Evolutionary conservation across 2,888 invertebrate species (phyloP), one percentile per base, ranked within the genome.

Genomic region (Troides aeacus): DNA sequence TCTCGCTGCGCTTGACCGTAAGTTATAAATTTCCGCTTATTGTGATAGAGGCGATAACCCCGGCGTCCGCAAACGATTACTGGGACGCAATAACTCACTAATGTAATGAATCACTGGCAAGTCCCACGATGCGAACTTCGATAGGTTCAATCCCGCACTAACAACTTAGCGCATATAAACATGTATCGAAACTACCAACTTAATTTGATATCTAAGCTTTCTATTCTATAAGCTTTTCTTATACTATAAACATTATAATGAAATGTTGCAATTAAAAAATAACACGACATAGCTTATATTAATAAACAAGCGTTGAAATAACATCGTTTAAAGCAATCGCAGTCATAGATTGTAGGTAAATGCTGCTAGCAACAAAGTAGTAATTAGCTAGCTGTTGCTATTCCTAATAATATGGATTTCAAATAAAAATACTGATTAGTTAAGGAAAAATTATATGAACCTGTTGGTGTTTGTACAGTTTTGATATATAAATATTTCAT

Each of bases 21-120:
- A 61, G 69, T 74, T 77, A 80, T 79, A 80, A 79, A 79, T 86
- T 84, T 84, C 83, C 85, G 80, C 79, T 81, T 77, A 79, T 78
- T 80, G 78, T 79, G 84, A 84, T 85, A 84, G 81, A 79, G 76
- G 76, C 81, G 90, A 90, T 91, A 91, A 90, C 90, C 87, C 74
- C 77, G 74, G 62, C 84, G 81, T 86, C 86, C 86, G 84, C 72
- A 72, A 66, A 70, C 76, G 79, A 77, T 77, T 78, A 80, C 77
- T 81, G 78, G 78, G 81, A 78, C 78, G 78, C 79, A 83, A 78
- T 84, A 85, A 82, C 74, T 84, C 79, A 81, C 72, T 74, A 79
- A 72, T 76, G 75, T 78, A 80, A 81, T 87, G 85, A 87, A 79
- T 87, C 86, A 86, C 79, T 82, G 80, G 21, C 60, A n/a, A 81